Evolutionary conservation across 2,888 invertebrate species (phyloP).

Genomic region (Hirtodrosophila cameraria): DNA sequence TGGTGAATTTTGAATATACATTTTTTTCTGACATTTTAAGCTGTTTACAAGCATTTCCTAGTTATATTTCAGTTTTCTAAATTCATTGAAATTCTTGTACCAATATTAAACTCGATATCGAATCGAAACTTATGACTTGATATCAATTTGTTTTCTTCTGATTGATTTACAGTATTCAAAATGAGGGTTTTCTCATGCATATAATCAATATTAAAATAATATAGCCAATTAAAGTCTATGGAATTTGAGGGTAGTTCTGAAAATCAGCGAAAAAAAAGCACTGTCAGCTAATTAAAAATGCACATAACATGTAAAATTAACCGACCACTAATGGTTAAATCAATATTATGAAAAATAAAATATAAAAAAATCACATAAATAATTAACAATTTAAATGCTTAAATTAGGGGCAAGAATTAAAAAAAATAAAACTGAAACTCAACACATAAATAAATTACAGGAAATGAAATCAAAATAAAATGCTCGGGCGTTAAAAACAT

Average conservation of each 20-base stretch:
- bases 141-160: slow-evolving; percentile 37
- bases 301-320: slow-evolving; percentile 55
- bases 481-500: slow-evolving; percentile 8
- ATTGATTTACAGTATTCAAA: slow-evolving; percentile 66
- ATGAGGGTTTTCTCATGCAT: slow-evolving; percentile 10
- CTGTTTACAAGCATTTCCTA: too few relatives aligned
- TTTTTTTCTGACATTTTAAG: too few relatives aligned
- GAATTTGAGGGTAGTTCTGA: not conserved
- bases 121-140: too few relatives aligned
- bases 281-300: slow-evolving; percentile 74
- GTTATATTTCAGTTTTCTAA: too few relatives aligned
- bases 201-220: slow-evolving; percentile 32
- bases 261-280: slow-evolving; percentile 46
- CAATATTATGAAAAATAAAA: slow-evolving; percentile 52
- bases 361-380: slow-evolving; percentile 30
- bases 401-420: slow-evolving; percentile 20
- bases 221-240: slow-evolving; percentile 42
- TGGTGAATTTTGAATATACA: too few relatives aligned
- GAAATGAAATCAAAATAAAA: slow-evolving; percentile 60
- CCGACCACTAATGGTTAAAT: slow-evolving; percentile 67
- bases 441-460: slow-evolving; percentile 63
- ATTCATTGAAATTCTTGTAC: too few relatives aligned
- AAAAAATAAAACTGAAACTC: slow-evolving; percentile 13
- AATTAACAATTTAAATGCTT: slow-evolving; percentile 71
- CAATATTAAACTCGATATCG: too few relatives aligned